A percentile compares a stretch with the other conserved stretches of the same genome.
These are phyloP conservation scores for Phyto melanocephala DNA, from an alignment of 2,888 invertebrate species.

Conservation along the genomic window DNA sequence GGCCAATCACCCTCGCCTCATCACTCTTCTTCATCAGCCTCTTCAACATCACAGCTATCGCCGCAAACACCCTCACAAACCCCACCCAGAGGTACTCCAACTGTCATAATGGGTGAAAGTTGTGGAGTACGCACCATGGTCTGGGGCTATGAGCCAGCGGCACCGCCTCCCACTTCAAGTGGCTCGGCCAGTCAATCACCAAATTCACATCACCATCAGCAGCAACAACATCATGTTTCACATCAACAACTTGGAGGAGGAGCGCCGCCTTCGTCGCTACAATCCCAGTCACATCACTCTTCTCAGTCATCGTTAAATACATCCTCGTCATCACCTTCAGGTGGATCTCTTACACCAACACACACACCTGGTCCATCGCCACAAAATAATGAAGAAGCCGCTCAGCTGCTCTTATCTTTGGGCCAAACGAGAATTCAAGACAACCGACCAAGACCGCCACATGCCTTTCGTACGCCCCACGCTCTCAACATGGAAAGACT, in stretches of 20 bases:
- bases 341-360: constrained; percentile 77
- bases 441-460: constrained; percentile 76
- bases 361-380: constrained; percentile 78
- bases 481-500: constrained; percentile 94
- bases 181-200: constrained; percentile 64
- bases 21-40: constrained; percentile 75
- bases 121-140: constrained; percentile 90
- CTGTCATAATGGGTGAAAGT: constrained; percentile 95
- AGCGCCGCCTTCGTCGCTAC: constrained; percentile 66
- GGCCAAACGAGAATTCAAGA: constrained; percentile 84
- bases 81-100: constrained; percentile 84
- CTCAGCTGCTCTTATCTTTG: constrained; percentile 86
- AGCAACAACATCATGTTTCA: constrained; percentile 60
- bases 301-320: constrained; percentile 71
- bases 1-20: constrained; percentile 77
- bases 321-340: constrained; percentile 80
- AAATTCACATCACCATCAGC: constrained; percentile 62
- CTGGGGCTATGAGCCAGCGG: constrained; percentile 82
- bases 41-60: constrained; percentile 77
- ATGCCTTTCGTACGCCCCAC: constrained; percentile 80
- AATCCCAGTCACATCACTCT: constrained; percentile 68
- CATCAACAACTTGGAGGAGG: constrained; percentile 67
- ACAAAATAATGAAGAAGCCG: constrained; percentile 82
- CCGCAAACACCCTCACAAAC: constrained; percentile 78
- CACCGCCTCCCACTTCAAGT: constrained; percentile 70